Percentiles rank a stretch among this genome's conserved stretches.
Conservation (phyloP, 2,888 invertebrate species). For the Kuschelorhynchus macadamiae region DNA sequence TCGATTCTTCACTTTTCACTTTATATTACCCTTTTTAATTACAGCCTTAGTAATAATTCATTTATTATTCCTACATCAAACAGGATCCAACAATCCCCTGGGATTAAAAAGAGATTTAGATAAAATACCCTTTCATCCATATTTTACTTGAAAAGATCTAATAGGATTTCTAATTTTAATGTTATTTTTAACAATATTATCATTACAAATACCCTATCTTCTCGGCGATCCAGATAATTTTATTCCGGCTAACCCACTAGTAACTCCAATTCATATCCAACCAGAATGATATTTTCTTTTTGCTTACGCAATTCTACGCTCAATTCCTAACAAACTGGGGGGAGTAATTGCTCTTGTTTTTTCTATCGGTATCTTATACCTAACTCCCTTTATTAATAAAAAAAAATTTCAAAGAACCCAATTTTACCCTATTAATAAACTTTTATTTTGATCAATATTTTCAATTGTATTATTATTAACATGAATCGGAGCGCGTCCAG, state of each 20-base stretch:
- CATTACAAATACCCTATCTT: slow-evolving; percentile 73
- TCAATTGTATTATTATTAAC: slow-evolving; percentile 75
- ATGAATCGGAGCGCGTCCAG: slow-evolving; percentile 64
- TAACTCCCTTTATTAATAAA: slow-evolving; percentile 73
- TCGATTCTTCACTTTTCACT: slow-evolving; percentile 84
- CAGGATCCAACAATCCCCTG: slow-evolving; percentile 78
- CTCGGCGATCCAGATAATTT: slow-evolving; percentile 83
- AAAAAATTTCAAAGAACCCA: slow-evolving; percentile 68
- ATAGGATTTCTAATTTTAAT: slow-evolving; percentile 74
- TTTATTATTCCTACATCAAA: slow-evolving; percentile 77
- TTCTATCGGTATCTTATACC: slow-evolving; percentile 78
- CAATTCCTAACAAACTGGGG: slow-evolving; percentile 85
- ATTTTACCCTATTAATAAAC: slow-evolving; percentile 62
- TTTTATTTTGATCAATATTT: slow-evolving; percentile 74
- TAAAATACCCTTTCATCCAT: slow-evolving; percentile 80
- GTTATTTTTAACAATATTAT: slow-evolving; percentile 72
- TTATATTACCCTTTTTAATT: slow-evolving; percentile 77
- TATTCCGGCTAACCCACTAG: slow-evolving; percentile 79
- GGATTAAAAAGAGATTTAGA: slow-evolving; percentile 76
- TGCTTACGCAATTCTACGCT: slow-evolving; percentile 85
- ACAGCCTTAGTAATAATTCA: slow-evolving; percentile 75
- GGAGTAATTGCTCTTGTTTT: slow-evolving; percentile 78
- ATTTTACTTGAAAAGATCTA: slow-evolving; percentile 77
- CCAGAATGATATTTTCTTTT: slow-evolving; percentile 90
- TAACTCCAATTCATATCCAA: slow-evolving; percentile 83